phyloP scores from a whole-genome alignment of 2,797 vertebrate species.

The Bucorvus abyssinicus region DNA sequence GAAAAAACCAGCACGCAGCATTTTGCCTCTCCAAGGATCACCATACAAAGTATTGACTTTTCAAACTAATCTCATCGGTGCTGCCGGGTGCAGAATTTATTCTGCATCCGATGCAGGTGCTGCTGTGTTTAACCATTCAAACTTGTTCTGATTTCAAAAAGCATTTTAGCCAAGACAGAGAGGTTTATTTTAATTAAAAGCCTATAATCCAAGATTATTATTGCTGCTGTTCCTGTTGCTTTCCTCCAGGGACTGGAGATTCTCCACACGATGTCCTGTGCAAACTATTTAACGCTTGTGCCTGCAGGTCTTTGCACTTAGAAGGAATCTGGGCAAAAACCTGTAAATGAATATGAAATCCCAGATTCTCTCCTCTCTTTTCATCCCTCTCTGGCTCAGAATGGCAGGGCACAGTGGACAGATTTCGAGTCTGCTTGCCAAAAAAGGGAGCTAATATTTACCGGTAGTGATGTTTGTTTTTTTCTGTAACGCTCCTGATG shows the following conservation, averaged over 20 bases:
- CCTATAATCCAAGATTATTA: neutral
- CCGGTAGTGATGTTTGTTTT: neutral
- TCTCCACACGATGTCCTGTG: neutral
- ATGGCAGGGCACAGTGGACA: neutral
- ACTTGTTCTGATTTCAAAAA: neutral
- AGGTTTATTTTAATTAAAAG: neutral
- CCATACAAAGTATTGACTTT: neutral
- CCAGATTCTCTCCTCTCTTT: neutral
- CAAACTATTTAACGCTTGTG: neutral
- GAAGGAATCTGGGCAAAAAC: neutral
- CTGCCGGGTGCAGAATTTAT: neutral
- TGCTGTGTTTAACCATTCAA: neutral
- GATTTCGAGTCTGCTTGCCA: neutral
- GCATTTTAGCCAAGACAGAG: neutral
- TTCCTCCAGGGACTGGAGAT: neutral
- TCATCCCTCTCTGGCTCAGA: neutral
- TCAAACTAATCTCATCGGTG: neutral
- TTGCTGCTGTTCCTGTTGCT: neutral
- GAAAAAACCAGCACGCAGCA: rapidly evolving
- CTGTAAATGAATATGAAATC: neutral
- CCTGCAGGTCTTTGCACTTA: neutral
- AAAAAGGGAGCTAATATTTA: slow-evolving; percentile 5
- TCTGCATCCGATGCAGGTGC: neutral
- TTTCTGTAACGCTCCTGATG: neutral
- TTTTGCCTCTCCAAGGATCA: neutral